Percentiles rank a stretch among this genome's conserved stretches.
phyloP scores from a whole-genome alignment of 2,113 vertebrate species.

The Aythya baeri region DNA sequence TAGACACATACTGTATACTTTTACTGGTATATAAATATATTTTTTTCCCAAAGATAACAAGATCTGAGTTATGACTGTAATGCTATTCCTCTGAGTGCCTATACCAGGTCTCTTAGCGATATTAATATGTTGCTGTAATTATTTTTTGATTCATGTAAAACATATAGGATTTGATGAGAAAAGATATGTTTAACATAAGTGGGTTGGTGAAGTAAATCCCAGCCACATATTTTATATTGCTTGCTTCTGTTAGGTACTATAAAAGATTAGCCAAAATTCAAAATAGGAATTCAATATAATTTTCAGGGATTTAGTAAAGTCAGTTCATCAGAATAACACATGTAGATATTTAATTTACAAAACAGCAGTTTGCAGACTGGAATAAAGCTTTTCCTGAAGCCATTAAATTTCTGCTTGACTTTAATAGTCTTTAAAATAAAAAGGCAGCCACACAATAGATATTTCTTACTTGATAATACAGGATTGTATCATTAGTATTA shows the following conservation, averaged over 20 bases:
- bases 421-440: slow-evolving; percentile 40
- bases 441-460: neutral
- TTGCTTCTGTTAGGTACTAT: neutral
- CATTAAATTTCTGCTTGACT: neutral
- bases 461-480: slow-evolving; percentile 10
- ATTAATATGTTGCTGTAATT: slow-evolving; percentile 68
- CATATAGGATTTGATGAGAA: slow-evolving; percentile 56
- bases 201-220: slow-evolving; percentile 53
- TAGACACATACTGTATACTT: slow-evolving; percentile 72
- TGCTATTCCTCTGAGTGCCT: slow-evolving; percentile 73
- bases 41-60: slow-evolving; percentile 78
- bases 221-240: slow-evolving; percentile 2
- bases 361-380: neutral
- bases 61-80: slow-evolving; percentile 80
- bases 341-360: slow-evolving; percentile 49
- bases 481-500: slow-evolving; percentile 1
- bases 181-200: slow-evolving; percentile 53
- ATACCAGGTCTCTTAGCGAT: slow-evolving; percentile 39
- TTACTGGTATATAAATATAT: slow-evolving; percentile 80
- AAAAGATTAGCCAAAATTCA: slow-evolving; percentile 28
- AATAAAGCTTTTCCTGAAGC: slow-evolving; percentile 35
- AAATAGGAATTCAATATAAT: slow-evolving; percentile 35
- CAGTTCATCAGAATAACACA: slow-evolving; percentile 31
- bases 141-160: slow-evolving; percentile 66
- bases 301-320: slow-evolving; percentile 27